Percentiles rank a stretch among this genome's conserved stretches.
Evolutionary conservation across 2,888 invertebrate species (phyloP).

Genomic region (Pimpla rufipes): DNA sequence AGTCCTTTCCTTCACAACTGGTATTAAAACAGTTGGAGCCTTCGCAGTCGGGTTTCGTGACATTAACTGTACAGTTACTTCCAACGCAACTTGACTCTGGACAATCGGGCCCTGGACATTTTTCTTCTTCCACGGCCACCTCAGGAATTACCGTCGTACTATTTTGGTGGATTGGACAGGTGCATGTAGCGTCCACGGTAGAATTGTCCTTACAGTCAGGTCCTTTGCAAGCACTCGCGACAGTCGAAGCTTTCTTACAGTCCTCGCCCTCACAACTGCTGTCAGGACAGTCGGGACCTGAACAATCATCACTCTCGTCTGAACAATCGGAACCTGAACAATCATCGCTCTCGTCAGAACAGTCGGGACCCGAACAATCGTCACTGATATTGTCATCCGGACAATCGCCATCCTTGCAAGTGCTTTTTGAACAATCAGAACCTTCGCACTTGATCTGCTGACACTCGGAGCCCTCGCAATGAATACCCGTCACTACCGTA

Average conservation of each 20-base stretch:
- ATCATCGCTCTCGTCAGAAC: conserved; percentile 21
- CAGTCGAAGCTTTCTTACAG: not conserved
- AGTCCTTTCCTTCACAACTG: conserved; percentile 40
- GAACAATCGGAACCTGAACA: conserved; percentile 44
- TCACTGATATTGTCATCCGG: not conserved
- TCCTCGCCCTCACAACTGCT: not conserved
- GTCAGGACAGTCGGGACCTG: conserved; percentile 16
- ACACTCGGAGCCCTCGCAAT: not conserved
- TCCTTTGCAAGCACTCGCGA: not conserved
- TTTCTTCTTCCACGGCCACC: not conserved
- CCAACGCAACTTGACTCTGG: not conserved
- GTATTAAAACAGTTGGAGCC: conserved; percentile 32
- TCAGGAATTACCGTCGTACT: not conserved
- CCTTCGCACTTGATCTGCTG: not conserved
- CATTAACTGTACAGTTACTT: not conserved
- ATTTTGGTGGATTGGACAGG: not conserved
- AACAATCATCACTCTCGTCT: not conserved
- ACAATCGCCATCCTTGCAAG: not conserved
- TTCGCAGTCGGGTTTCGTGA: not conserved
- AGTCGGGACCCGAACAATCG: no score
- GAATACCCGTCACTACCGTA: not conserved
- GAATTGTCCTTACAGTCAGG: conserved; percentile 26
- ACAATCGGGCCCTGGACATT: conserved; percentile 8
- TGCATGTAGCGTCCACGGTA: not conserved
- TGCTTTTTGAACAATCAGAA: not conserved